These are phyloP conservation scores for Hydroisotoma schaefferi DNA, from an alignment of 2,888 invertebrate species.

Conservation along the genomic window DNA sequence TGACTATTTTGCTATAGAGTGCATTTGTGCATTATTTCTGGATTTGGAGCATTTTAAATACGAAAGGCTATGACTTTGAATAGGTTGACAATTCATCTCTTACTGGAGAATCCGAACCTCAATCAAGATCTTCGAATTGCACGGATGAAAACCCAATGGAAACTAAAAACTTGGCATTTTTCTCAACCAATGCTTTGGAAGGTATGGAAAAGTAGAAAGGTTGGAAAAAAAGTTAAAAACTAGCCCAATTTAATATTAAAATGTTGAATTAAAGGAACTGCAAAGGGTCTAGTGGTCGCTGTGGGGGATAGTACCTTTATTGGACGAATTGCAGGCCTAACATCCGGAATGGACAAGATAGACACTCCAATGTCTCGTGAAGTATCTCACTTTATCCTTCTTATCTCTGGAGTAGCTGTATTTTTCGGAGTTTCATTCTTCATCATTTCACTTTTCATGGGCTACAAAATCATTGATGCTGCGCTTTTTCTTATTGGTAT, in stretches of 20 bases:
- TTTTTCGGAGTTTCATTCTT: conserved; percentile 39
- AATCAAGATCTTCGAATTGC: conserved; percentile 45
- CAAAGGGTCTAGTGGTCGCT: conserved; percentile 63
- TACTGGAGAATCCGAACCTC: conserved; percentile 53
- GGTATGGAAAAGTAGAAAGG: conserved; percentile 51
- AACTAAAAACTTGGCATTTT: conserved; percentile 52
- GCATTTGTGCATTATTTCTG: too few relatives aligned
- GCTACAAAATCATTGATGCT: conserved; percentile 47
- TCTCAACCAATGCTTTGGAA: conserved; percentile 52
- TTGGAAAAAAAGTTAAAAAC: background rate
- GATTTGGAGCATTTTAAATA: background rate
- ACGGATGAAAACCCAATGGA: conserved; percentile 55
- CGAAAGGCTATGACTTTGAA: conserved; percentile 20
- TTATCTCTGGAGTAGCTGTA: conserved; percentile 38
- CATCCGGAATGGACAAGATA: conserved; percentile 63
- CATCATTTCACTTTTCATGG: conserved; percentile 29
- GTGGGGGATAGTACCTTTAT: conserved; percentile 67
- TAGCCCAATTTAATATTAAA: background rate
- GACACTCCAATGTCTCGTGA: conserved; percentile 75
- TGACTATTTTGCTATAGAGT: too few relatives aligned
- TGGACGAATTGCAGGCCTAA: conserved; percentile 68
- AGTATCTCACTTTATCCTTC: conserved; percentile 65
- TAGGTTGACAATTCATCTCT: conserved; percentile 53
- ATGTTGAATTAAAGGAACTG: conserved; percentile 51
- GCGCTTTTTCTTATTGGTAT: conserved; percentile 40